These are phyloP conservation scores for Globia sparganii DNA, from an alignment of 2,888 invertebrate species.

Conservation along the genomic window DNA sequence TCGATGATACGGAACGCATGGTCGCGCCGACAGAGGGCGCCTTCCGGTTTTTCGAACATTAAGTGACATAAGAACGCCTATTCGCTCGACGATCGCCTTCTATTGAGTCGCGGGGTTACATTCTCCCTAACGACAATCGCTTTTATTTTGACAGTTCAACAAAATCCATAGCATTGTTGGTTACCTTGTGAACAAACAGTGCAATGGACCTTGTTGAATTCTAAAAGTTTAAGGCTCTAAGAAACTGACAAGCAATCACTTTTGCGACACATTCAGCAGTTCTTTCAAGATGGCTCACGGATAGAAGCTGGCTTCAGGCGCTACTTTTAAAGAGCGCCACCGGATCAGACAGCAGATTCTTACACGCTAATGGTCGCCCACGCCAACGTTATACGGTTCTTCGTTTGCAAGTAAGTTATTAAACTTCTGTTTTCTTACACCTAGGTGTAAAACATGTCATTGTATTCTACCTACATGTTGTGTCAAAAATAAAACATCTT, in stretches of 20 bases:
- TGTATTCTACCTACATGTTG: background rate
- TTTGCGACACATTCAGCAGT: constrained; percentile 92
- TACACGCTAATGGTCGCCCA: constrained; percentile 98
- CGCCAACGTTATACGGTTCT: constrained; percentile 99
- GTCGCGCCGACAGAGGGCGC: background rate
- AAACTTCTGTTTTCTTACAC: background rate
- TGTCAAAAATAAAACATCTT: background rate
- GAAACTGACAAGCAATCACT: constrained; percentile 67
- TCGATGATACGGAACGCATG: background rate
- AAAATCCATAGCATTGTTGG: background rate
- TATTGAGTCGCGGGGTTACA: background rate
- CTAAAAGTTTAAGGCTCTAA: background rate
- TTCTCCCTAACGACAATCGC: background rate
- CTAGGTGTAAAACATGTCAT: background rate
- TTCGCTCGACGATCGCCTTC: too few species aligned
- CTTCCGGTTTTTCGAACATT: background rate
- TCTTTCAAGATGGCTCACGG: constrained; percentile 97
- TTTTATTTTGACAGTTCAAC: constrained; percentile 5
- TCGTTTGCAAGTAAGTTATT: constrained; percentile 94
- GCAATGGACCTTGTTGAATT: background rate
- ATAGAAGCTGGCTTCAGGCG: constrained; percentile 99
- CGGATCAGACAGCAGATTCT: constrained; percentile 94
- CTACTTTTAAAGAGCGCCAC: constrained; percentile 97
- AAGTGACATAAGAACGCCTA: background rate
- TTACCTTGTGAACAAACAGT: background rate